phyloP scores from a whole-genome alignment of 2,797 vertebrate genomes.

The Trematomus bernacchii region DNA sequence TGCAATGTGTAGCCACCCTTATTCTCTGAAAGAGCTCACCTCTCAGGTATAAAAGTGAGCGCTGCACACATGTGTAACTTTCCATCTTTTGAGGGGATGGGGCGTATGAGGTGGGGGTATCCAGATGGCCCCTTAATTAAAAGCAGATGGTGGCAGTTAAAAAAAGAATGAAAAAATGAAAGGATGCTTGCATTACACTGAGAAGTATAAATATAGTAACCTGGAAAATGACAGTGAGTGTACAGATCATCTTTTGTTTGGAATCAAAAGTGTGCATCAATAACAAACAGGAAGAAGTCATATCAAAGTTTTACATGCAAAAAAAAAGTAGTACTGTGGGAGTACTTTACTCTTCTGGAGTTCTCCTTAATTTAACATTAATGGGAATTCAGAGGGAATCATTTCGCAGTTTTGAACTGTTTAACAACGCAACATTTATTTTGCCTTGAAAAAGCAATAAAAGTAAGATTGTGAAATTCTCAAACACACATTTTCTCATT shows the following conservation, averaged over 20 bases:
- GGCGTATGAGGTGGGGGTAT: slow-evolving; percentile 30
- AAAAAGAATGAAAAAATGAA: slow-evolving; percentile 62
- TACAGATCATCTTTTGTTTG: slow-evolving; percentile 35
- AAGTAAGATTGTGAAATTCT: not conserved
- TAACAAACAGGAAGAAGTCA: not conserved
- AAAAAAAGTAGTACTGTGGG: not conserved
- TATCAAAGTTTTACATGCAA: not conserved
- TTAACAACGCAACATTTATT: not conserved
- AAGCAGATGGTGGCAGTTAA: slow-evolving; percentile 75
- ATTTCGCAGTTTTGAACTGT: not conserved
- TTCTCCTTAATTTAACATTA: not conserved
- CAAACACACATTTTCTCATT: not conserved
- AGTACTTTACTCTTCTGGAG: not conserved
- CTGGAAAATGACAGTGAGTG: slow-evolving; percentile 33
- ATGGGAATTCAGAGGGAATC: not conserved
- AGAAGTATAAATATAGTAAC: slow-evolving; percentile 51
- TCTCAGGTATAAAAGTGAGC: slow-evolving; percentile 70
- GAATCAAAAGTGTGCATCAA: slow-evolving; percentile 13
- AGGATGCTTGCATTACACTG: slow-evolving; percentile 43
- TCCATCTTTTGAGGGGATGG: slow-evolving; percentile 58
- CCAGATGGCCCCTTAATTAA: slow-evolving; percentile 79
- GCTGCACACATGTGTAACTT: slow-evolving; percentile 58
- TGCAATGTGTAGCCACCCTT: slow-evolving; percentile 9
- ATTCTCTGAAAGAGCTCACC: slow-evolving; percentile 38
- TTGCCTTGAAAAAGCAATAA: not conserved